Percentiles rank a stretch among this genome's conserved stretches.
phyloP scores from a whole-genome alignment of 2,113 vertebrate species.

The Octodon degus region DNA sequence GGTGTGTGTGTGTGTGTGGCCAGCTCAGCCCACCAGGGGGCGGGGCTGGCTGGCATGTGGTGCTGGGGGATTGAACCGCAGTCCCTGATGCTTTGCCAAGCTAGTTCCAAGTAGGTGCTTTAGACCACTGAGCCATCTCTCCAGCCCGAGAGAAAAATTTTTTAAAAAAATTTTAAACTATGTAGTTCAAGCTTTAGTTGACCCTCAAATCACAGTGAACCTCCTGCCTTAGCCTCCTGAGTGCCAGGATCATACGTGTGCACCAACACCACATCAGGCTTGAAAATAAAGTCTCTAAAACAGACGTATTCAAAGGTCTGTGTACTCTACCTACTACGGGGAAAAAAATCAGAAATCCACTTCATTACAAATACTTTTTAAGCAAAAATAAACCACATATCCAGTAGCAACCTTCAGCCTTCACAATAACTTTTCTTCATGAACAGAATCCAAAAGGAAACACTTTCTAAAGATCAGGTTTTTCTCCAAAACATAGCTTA shows the following conservation, averaged over 20 bases:
- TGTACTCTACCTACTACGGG: background rate
- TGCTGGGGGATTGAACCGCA: too few species aligned
- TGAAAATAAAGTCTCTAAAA: background rate
- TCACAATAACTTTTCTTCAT: background rate
- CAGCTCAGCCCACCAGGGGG: too few species aligned
- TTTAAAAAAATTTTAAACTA: background rate
- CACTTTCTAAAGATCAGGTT: background rate
- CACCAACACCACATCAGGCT: background rate
- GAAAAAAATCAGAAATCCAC: background rate
- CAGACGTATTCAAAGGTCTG: constrained; percentile 2
- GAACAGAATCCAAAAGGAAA: background rate
- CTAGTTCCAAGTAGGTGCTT: too few species aligned
- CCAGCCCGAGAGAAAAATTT: too few species aligned
- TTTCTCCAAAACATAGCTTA: constrained; percentile 6
- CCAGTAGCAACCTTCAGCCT: background rate
- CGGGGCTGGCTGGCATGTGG: too few species aligned
- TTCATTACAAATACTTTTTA: background rate
- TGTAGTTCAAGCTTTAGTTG: background rate
- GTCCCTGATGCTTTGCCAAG: too few species aligned
- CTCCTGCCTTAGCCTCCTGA: background rate
- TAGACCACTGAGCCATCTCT: too few species aligned
- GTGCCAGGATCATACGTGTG: background rate
- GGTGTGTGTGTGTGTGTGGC: too few species aligned
- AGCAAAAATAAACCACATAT: background rate
- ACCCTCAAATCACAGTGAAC: background rate